Base-by-base conservation (phyloP, 1,140 invertebrate genomes). In the Magallana ariakensis region DNA sequence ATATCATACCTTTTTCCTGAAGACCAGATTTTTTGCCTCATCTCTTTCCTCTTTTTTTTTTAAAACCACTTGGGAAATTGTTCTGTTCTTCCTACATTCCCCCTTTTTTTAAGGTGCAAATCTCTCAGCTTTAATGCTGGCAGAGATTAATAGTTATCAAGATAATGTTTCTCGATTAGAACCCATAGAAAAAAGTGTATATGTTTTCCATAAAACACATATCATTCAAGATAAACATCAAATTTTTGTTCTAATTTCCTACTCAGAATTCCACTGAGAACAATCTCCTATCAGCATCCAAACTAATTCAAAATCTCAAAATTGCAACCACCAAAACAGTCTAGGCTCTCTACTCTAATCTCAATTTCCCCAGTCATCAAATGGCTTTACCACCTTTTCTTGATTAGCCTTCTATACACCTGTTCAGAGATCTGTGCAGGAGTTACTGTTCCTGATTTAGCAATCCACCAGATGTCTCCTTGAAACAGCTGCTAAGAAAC, bases 1-100 rank as follows among this genome's bases (percentile, higher is more conserved):
- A 75, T 75, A 19, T 26, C 33, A 75, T 46, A 46, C 33, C 22
- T 26, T 75, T 75, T 75, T 75, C 66, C 66, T 75, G 66, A 26
- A 75, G 22, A 26, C 66, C 66, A 33, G 66, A 33, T 75, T 75
- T 75, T 75, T 75, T 75, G 19, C 66, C 66, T 75, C 66, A 75
- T 33, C 33, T 75, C 33, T 46, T 46, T 5, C 33, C 1, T 46
- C 33, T 46, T 46, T 46, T 75, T 26, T 75, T 75, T 75, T 75
- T 16, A 62, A 70, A 75, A 75, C 66, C 66, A 75, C 66, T 75
- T 26, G 66, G 33, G 22, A 33, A 11, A 26, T 75, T 70, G 22
- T 75, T 13, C 22, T 26, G 22, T 26, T 13, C 1, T 75, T 19
- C 33, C 15, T 19, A 16, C 19, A 16, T 19, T 62, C 13, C 58